A percentile compares a stretch with the other conserved stretches of the same genome.
Evolutionary conservation across 2,888 invertebrate species (phyloP).

Genomic region (Nomada goodeniana): DNA sequence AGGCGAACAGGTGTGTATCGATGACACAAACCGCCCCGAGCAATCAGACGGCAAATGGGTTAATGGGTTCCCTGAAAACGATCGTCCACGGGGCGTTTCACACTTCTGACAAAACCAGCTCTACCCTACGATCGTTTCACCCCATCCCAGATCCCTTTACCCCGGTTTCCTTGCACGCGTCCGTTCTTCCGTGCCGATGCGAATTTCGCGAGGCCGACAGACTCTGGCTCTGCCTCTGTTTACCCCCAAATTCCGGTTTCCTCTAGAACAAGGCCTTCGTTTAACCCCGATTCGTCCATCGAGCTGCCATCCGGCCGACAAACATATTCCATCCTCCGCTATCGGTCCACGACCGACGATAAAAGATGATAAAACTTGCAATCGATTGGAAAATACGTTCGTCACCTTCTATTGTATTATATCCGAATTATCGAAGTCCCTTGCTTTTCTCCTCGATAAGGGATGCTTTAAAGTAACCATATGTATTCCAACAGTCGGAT

Average conservation of each 20-base stretch:
- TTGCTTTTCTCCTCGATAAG: no score
- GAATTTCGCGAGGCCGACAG: constrained; percentile 50
- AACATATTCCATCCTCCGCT: constrained; percentile 29
- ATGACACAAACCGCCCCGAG: constrained; percentile 62
- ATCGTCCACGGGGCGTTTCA: constrained; percentile 43
- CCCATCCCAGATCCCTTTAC: background rate
- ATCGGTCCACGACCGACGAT: background rate
- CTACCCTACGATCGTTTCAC: background rate
- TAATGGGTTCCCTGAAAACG: constrained; percentile 72
- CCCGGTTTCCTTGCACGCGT: constrained; percentile 16
- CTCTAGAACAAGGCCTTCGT: constrained; percentile 54
- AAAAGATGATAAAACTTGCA: background rate
- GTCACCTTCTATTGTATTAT: no score
- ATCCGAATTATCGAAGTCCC: no score
- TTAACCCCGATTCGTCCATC: constrained; percentile 68
- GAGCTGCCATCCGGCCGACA: constrained; percentile 58
- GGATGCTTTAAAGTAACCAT: no score
- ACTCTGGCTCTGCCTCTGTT: constrained; percentile 59
- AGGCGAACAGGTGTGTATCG: constrained; percentile 55
- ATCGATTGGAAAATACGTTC: no score
- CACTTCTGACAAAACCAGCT: constrained; percentile 24
- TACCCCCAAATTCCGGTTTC: constrained; percentile 63
- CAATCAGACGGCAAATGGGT: constrained; percentile 71
- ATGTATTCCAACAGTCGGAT: no score
- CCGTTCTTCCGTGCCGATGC: constrained; percentile 50